Conservation (phyloP, 2,888 invertebrate species). For the Nemoura dubitans region DNA sequence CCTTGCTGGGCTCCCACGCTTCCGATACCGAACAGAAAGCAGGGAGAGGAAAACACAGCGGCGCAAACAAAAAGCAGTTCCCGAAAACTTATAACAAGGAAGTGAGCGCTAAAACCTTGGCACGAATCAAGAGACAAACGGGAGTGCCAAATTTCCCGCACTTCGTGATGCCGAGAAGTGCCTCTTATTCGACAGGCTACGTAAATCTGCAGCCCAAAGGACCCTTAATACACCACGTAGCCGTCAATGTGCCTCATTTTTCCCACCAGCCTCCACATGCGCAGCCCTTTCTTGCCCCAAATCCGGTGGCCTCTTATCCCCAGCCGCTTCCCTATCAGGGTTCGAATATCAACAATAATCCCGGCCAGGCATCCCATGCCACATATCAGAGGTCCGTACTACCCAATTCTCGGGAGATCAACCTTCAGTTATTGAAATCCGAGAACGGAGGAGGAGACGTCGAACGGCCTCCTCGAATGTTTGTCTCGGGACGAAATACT, state of each 20-base stretch:
- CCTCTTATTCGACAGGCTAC: not conserved
- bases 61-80: not conserved
- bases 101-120: not conserved
- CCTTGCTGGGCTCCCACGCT: not conserved
- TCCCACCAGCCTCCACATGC: not conserved
- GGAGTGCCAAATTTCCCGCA: not conserved
- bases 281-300: not conserved
- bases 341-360: not conserved
- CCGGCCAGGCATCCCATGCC: not conserved
- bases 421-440: not conserved
- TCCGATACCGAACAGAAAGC: not conserved
- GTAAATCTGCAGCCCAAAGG: not conserved
- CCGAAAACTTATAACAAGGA: not conserved
- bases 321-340: not conserved
- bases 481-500: not conserved
- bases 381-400: not conserved
- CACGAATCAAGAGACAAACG: not conserved
- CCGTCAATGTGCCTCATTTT: not conserved
- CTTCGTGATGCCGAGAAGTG: not conserved
- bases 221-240: not conserved
- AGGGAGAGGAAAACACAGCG: not conserved
- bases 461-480: not conserved
- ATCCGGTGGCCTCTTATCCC: not conserved
- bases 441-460: not conserved
- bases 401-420: not conserved